Base-by-base conservation (phyloP, 1,140 invertebrate species). In the Hylaeus volcanicus region DNA sequence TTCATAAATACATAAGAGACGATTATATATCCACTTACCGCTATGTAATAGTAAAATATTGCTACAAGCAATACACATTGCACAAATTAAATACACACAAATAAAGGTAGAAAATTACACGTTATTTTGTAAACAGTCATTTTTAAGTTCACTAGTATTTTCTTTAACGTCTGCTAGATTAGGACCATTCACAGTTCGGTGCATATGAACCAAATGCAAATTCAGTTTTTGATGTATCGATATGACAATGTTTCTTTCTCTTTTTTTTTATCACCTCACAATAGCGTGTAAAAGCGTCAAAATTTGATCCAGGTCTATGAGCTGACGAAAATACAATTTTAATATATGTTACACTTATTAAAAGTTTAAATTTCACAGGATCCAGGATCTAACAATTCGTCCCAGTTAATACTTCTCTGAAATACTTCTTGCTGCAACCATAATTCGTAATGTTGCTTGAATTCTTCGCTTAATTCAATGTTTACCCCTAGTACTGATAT, bases 351-450 rank as follows among this genome's bases (percentile, higher is more conserved):
- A 76, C 76, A 83, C 69, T 83, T 70, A 60, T 83, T 83, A 12
- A 64, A 84, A 86, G 73, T 79, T 91, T 88, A 92, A 71, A 92
- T 90, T 73, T 92, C 91, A 84, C 84, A 89, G 41, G 86, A 82
- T 63, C 70, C 78, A 51, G 79, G 82, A 82, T 85, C 82, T 64
- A 95, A 88, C 66, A 95, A 89, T 88, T 94, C 93, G 89, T 97
- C 96, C 96, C 97, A 97, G 90, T 97, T 95, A 74, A 96, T 96
- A 87, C 95, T 95, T 82, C 96, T 96, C 88, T 97, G 96, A 92
- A 98, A 99, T 5, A 99, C 99, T 94, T 99, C 99, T 90, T 98
- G 96, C 88, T 99, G 96, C 43, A 99, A 93, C 99, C 99, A 99
- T 12, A 97, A 91, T 90, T 99, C 97, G 93, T 99, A 99, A 92